Conservation (phyloP, 2,888 invertebrate genomes). For the Drosophila atripex region DNA sequence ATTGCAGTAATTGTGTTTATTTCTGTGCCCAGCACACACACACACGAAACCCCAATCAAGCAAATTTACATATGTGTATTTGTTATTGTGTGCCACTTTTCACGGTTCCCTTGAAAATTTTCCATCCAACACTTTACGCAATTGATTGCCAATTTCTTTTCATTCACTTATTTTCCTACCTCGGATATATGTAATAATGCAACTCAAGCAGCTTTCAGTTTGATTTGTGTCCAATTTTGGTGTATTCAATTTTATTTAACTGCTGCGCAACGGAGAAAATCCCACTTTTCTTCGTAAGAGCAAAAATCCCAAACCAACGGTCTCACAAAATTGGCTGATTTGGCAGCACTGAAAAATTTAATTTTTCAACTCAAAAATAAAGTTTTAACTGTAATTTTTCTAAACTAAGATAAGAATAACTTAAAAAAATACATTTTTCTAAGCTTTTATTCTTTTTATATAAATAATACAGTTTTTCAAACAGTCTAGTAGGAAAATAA, state of each 20-base stretch:
- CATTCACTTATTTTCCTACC: conserved; percentile 2
- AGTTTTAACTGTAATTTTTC: no score
- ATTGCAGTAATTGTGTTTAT: conserved; percentile 30
- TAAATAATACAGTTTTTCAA: no score
- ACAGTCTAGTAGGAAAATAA: no score
- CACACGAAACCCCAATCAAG: background rate
- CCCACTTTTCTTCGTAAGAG: background rate
- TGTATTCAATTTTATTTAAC: conserved; percentile 24
- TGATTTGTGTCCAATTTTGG: conserved; percentile 12
- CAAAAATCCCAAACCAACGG: conserved; percentile 9
- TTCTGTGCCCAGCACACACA: conserved; percentile 1
- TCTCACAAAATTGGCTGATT: background rate
- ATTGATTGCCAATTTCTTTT: conserved; percentile 5
- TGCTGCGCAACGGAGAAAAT: conserved; percentile 32
- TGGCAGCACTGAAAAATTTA: no score
- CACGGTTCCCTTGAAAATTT: conserved; percentile 15
- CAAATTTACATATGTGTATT: conserved; percentile 7
- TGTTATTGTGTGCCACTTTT: conserved; percentile 32
- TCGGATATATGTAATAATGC: conserved; percentile 16
- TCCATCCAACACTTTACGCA: conserved; percentile 16
- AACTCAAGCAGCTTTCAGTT: conserved; percentile 13
- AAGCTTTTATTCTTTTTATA: no score
- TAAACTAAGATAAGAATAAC: no score
- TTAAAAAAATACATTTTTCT: no score
- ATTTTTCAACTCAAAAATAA: no score